phyloP scores from a whole-genome alignment of 2,113 vertebrate species.

The Nannospalax galili region DNA sequence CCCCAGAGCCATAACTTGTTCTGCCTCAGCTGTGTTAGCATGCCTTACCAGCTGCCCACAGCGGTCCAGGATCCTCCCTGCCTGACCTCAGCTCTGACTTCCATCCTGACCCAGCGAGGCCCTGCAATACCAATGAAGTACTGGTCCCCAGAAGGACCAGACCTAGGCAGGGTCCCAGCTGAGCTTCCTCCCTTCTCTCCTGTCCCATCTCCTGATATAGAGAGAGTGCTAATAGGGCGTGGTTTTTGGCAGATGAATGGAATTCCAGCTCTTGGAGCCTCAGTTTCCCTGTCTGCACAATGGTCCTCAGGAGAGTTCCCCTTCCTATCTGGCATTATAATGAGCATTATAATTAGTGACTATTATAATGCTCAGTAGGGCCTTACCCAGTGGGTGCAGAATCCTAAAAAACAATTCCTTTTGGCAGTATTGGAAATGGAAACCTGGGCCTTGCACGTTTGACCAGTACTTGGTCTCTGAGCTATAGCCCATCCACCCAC shows the following conservation, averaged over 20 bases:
- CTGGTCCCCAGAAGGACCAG: not conserved
- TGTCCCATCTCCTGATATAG: not conserved
- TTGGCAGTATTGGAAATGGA: not conserved
- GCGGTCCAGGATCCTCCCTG: not conserved
- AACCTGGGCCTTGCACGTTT: not conserved
- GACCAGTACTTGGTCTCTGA: too few species aligned
- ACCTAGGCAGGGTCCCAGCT: not conserved
- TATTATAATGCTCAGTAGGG: fast-evolving
- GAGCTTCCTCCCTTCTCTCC: not conserved
- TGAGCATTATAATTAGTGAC: too few species aligned
- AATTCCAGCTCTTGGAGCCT: not conserved
- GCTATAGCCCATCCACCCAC: not conserved
- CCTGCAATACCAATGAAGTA: not conserved
- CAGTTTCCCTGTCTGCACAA: not conserved
- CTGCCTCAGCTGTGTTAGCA: fast-evolving
- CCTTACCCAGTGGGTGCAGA: not conserved
- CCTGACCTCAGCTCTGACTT: not conserved
- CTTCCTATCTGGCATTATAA: not conserved
- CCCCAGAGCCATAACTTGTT: too few species aligned
- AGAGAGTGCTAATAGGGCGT: fast-evolving
- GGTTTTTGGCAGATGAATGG: not conserved
- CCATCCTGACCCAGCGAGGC: not conserved
- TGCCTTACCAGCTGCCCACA: fast-evolving
- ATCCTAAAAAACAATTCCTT: not conserved
- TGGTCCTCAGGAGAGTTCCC: not conserved